A percentile compares a stretch with the other conserved stretches of the same genome.
These are phyloP conservation scores for Champsocephalus gunnari DNA, from an alignment of 2,797 vertebrate species.

Conservation along the genomic window DNA sequence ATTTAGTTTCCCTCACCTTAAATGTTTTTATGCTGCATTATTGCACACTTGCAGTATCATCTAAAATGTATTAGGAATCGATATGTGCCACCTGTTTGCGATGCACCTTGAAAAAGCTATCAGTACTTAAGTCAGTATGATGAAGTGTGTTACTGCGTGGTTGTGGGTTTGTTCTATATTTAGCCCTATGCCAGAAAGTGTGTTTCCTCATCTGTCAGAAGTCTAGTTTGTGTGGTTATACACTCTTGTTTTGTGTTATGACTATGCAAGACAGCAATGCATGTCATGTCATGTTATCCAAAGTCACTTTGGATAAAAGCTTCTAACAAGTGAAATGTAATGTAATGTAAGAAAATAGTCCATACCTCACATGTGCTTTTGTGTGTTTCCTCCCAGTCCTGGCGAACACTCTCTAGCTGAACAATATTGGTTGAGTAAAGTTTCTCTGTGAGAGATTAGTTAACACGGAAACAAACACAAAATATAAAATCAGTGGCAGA, in stretches of 20 bases:
- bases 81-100: neutral
- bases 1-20: neutral
- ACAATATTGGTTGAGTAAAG: constrained; percentile 84
- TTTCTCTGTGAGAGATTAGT: constrained; percentile 79
- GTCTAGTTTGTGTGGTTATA: constrained; percentile 7
- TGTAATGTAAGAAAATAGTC: neutral
- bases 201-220: constrained; percentile 5
- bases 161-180: constrained; percentile 2
- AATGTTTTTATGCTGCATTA: neutral
- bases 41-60: neutral
- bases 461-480: neutral
- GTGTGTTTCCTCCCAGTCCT: constrained; percentile 92
- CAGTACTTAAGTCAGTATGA: neutral
- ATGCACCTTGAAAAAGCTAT: neutral
- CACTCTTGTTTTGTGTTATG: neutral
- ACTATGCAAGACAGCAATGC: neutral
- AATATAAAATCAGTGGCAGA: neutral
- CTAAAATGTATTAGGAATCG: neutral
- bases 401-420: constrained; percentile 87
- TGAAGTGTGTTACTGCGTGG: neutral
- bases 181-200: neutral
- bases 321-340: no score
- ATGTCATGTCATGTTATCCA: neutral
- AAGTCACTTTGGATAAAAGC: no score
- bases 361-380: constrained; percentile 90